Percentiles rank a stretch among this genome's conserved stretches.
Evolutionary conservation across 2,113 vertebrate genomes (phyloP).

Genomic region (Crotalus helleri): DNA sequence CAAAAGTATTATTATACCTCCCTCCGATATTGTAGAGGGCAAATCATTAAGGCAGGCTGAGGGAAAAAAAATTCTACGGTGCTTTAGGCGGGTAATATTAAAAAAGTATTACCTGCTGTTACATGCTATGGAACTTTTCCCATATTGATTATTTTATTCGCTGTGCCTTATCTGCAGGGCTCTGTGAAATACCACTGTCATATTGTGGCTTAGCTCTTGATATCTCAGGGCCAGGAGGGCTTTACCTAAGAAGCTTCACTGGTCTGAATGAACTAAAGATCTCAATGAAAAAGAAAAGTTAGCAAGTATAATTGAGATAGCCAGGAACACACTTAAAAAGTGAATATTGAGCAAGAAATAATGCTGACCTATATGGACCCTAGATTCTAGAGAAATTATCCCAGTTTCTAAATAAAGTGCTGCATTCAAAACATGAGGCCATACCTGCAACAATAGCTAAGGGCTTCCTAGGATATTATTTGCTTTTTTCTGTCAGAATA

Average conservation of each 20-base stretch:
- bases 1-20: background rate
- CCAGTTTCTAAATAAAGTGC: background rate
- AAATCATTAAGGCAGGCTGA: background rate
- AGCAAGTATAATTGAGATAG: background rate
- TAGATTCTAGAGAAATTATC: background rate
- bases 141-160: background rate
- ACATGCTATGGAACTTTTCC: background rate
- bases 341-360: background rate
- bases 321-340: background rate
- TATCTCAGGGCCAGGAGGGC: background rate
- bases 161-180: background rate
- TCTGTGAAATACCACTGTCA: background rate
- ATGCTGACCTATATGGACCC: background rate
- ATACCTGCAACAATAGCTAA: background rate
- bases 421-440: background rate
- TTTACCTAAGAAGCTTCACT: background rate
- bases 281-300: background rate
- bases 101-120: background rate
- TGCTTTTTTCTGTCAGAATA: background rate
- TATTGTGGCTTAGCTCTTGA: background rate
- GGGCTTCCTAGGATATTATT: background rate
- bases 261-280: background rate
- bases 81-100: background rate
- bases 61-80: background rate
- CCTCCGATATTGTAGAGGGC: background rate